These are phyloP conservation scores for Phyllostomus discolor DNA, from an alignment of 2,113 vertebrate genomes.

Conservation along the genomic window DNA sequence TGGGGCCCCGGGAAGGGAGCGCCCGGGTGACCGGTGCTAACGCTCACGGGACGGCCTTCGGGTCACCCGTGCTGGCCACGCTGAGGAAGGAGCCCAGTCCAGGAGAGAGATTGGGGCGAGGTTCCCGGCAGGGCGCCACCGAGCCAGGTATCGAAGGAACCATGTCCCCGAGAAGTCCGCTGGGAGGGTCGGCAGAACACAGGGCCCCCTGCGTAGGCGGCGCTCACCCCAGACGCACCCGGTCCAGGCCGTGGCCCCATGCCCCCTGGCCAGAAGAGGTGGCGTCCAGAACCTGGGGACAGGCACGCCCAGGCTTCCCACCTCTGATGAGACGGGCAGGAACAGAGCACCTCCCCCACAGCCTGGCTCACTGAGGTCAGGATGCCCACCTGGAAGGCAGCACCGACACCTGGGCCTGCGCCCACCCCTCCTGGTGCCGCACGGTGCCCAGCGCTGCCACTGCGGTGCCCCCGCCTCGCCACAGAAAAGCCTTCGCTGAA, in stretches of 20 bases:
- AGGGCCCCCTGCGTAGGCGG: background rate
- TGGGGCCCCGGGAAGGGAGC: too few species aligned
- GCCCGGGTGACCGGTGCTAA: background rate
- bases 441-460: background rate
- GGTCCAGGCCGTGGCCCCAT: background rate
- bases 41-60: background rate
- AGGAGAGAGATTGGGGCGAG: background rate
- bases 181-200: background rate
- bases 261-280: too few species aligned
- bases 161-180: background rate
- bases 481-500: background rate
- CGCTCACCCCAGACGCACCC: accelerated
- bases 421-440: background rate
- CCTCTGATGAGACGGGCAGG: background rate
- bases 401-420: accelerated
- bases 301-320: background rate
- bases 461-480: background rate
- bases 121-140: background rate
- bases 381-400: too few species aligned
- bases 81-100: background rate
- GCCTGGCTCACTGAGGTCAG: background rate
- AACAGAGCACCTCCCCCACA: accelerated
- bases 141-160: background rate
- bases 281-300: background rate
- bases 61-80: background rate